Percentiles rank a stretch among this genome's conserved stretches.
Evolutionary conservation across 2,797 vertebrate species (phyloP).

Genomic region (Todus mexicanus): DNA sequence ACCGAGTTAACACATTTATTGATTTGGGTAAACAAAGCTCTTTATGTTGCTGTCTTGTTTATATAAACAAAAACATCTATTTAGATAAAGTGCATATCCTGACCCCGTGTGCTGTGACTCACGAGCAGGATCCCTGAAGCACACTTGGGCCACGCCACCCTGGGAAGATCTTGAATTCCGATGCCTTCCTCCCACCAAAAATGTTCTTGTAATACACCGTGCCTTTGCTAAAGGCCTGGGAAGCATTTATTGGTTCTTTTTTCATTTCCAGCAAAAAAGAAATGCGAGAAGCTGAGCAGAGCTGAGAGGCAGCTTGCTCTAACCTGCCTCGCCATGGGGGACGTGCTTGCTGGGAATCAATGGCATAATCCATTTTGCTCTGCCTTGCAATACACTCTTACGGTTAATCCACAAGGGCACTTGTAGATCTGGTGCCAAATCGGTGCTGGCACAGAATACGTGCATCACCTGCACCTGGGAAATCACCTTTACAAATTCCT

Average conservation of each 20-base stretch:
- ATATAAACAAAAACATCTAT: background rate
- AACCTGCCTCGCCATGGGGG: background rate
- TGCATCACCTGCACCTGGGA: background rate
- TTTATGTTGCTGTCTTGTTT: background rate
- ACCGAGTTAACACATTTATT: slow-evolving; percentile 21
- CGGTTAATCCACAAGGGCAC: background rate
- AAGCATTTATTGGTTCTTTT: background rate
- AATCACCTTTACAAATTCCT: background rate
- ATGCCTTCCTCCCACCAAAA: background rate
- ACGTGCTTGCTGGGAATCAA: background rate
- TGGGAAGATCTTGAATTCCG: background rate
- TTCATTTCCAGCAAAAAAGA: background rate
- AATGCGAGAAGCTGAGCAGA: background rate
- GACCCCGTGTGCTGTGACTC: background rate
- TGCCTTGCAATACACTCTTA: background rate
- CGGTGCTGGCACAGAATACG: background rate
- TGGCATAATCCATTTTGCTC: background rate
- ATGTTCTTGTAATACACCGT: background rate
- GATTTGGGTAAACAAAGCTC: slow-evolving; percentile 10
- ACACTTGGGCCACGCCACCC: background rate
- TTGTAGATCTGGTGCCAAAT: background rate
- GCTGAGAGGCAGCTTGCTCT: background rate
- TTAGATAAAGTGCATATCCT: background rate
- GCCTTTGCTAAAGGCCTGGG: background rate
- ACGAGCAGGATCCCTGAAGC: background rate